Evolutionary conservation across 2,113 vertebrate species (phyloP).

Genomic region (Mystacornis crossleyi): DNA sequence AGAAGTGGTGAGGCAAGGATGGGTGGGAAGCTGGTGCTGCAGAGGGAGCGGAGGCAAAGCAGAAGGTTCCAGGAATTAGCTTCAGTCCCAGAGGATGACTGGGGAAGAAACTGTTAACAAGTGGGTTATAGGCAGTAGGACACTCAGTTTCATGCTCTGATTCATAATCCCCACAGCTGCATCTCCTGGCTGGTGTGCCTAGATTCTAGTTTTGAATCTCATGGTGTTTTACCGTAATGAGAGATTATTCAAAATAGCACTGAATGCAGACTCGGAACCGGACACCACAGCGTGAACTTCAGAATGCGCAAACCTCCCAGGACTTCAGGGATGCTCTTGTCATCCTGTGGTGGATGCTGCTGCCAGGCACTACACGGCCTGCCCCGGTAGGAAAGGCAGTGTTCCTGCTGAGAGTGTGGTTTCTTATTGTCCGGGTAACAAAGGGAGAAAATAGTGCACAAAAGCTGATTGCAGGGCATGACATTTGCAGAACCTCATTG

Average conservation of each 20-base stretch:
- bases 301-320: background rate
- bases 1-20: rapidly evolving
- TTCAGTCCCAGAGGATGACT: background rate
- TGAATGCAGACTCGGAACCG: background rate
- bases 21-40: background rate
- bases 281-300: background rate
- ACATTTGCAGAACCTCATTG: background rate
- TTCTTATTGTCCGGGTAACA: background rate
- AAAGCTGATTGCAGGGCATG: background rate
- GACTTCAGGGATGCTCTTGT: background rate
- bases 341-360: background rate
- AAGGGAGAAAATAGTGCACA: background rate
- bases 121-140: background rate
- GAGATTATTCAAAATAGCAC: background rate
- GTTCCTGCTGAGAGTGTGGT: background rate
- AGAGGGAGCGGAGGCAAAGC: background rate
- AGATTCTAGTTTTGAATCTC: background rate
- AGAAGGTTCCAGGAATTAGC: background rate
- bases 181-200: background rate
- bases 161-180: background rate
- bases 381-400: background rate
- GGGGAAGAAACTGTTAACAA: background rate
- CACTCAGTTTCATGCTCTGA: background rate
- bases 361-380: background rate
- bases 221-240: background rate